phyloP scores from a whole-genome alignment of 2,888 invertebrate species.

The Actias luna region DNA sequence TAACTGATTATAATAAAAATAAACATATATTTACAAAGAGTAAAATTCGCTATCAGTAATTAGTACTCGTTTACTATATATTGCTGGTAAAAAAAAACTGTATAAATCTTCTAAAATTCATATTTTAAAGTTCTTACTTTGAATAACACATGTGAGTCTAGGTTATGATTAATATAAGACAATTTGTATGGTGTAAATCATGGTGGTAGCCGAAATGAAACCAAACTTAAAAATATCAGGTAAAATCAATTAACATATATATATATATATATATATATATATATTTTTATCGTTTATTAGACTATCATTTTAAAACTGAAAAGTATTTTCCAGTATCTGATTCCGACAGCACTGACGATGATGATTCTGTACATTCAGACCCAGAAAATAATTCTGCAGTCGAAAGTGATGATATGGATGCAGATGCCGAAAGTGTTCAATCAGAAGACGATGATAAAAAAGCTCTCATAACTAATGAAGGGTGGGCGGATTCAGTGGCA shows the following conservation, averaged over 20 bases:
- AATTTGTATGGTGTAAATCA: constrained; percentile 24
- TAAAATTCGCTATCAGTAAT: no score
- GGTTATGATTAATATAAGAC: neutral
- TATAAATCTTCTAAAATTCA: no score
- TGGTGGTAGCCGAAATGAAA: constrained; percentile 61
- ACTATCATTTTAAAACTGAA: neutral
- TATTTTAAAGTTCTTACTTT: neutral
- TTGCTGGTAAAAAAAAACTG: no score
- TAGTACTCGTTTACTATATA: no score
- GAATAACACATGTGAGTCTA: neutral
- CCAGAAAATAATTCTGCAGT: constrained; percentile 42
- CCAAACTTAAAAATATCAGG: constrained; percentile 59
- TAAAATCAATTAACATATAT: constrained; percentile 27
- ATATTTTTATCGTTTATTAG: no score
- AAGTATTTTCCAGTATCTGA: constrained; percentile 37
- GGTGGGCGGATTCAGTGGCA: constrained; percentile 92
- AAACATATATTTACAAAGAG: no score
- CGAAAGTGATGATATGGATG: constrained; percentile 30
- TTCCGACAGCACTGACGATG: constrained; percentile 52
- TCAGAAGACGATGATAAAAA: constrained; percentile 36
- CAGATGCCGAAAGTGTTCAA: constrained; percentile 39
- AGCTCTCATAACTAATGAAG: constrained; percentile 80
- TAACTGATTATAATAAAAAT: no score
- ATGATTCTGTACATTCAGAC: constrained; percentile 50
- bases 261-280: neutral